Base-by-base conservation (phyloP, 92 coral and sea anemone species). In the Meandrina meandrites region DNA sequence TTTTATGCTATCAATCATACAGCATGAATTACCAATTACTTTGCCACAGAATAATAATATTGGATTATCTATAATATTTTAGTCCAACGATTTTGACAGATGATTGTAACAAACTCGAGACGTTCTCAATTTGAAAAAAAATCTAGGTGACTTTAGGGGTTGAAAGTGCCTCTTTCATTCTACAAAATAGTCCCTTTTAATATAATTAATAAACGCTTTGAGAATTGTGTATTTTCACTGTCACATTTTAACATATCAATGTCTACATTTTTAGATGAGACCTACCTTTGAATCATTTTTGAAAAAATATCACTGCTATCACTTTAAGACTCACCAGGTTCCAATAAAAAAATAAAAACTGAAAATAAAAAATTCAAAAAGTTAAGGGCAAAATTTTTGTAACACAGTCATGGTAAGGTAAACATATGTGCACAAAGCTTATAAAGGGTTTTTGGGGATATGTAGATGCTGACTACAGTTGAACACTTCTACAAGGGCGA, bases 201-300 rank as follows among this genome's bases (percentile, higher is more conserved):
- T n/a, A n/a, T n/a, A n/a, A n/a, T n/a, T n/a, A n/a, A n/a, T n/a
- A n/a, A n/a, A n/a, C n/a, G n/a, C n/a, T n/a, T n/a, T n/a, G n/a
- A n/a, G n/a, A n/a, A 53, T 18, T 56, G 62, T 56, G 62, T 19
- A 19, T 56, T 56, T 56, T 15, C 22, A 15, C 4, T 56, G 62
- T 56, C 17, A 17, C 67, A 24, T 24, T 57, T 18, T 16, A 21
- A 24, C 5, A 56, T 4, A 60, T 1, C 22, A 1, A 56, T 18
- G 45, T 56, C 7, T 15, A 7, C 17, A 56, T 4, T 3, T 60
- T 60, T 60, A 60, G 11, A 11, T 24, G 18, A 8, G 12, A 21
- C 45, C 11, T 47, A 82, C 86, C 86, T 82, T 51, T 82, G 86
- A 14, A 82, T 48, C 78, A 82, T 70, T 50, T 75, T 32, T 81